Base-by-base conservation (phyloP, 2,113 vertebrate species). In the Rana temporaria region DNA sequence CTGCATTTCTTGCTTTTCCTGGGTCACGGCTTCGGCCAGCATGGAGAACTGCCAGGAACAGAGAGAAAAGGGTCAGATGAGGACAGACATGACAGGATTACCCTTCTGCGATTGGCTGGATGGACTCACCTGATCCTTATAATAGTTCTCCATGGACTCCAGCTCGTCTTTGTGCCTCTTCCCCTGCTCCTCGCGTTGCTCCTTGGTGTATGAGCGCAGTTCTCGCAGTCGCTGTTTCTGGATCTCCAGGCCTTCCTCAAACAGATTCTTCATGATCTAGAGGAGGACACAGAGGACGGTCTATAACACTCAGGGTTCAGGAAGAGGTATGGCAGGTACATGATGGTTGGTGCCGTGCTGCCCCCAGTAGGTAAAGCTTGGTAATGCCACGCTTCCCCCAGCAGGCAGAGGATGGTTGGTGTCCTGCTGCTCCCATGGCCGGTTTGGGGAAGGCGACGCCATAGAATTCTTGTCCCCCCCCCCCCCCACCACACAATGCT, bases 131-230 rank as follows among this genome's bases (percentile, higher is more conserved):
- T 98, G 96, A 86, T 97, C 95, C 89, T 92, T 97, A 86, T 99
- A 98, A 85, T 97, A 98, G 91, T 97, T 98, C 89, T 99, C 97
- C 96, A 99, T 92, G 0, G 97, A 96, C 75, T 95, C 88, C 67
- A 99, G 85, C 85, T 97, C 94, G 1, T 92, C 91, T 79, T 92
- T 89, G 85, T 97, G 96, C 57, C 88, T 90, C 81, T 80, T 90
- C 79, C 92, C 92, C 57, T 95, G 93, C 81, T 97, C 95, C 68
- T 91, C 89, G 0, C 91, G 94, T 84, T 96, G 95, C 73, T 98
- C 96, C 80, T 87, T 94, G 82, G 95, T 93, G 0, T 93, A 93
- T 0, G 88, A 88, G 81, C 93, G 93, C 88, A 98, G 89, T 48
- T 99, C 96, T 84, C 89, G 92, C 82, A 99, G 85, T 34, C 93